Percentiles rank a stretch among this genome's conserved stretches.
phyloP scores from a whole-genome alignment of 2,113 vertebrate genomes.

The Scartelaos histophorus region DNA sequence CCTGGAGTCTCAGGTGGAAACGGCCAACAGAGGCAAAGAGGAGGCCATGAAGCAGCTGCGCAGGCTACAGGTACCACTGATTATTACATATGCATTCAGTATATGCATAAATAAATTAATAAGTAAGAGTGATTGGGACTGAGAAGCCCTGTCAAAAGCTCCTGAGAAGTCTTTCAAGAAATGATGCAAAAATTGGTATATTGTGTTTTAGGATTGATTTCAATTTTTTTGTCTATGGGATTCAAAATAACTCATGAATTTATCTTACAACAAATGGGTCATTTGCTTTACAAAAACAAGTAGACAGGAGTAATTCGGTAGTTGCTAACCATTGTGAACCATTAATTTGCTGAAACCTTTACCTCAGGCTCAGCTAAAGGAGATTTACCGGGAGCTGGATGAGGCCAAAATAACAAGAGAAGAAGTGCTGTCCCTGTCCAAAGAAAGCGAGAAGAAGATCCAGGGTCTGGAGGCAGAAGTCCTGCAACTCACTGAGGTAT shows the following conservation, averaged over 20 bases:
- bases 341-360: not conserved
- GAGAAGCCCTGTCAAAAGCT: not conserved
- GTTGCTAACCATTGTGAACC: not conserved
- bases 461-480: conserved; percentile 87
- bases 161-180: too few relatives aligned
- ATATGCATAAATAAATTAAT: too few relatives aligned
- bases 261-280: not conserved
- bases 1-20: conserved; percentile 77
- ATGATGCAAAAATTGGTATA: not conserved
- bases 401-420: conserved; percentile 81
- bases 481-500: conserved; percentile 85
- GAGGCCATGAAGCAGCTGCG: conserved; percentile 84
- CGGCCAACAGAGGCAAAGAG: conserved; percentile 80
- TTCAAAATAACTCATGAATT: too few relatives aligned
- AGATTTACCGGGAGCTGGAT: conserved; percentile 85
- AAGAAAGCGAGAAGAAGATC: conserved; percentile 87
- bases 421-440: conserved; percentile 79
- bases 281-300: too few relatives aligned
- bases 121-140: not conserved
- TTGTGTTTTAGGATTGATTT: too few relatives aligned
- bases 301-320: too few relatives aligned
- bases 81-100: fast-evolving
- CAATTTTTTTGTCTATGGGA: too few relatives aligned
- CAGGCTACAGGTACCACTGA: conserved; percentile 81
- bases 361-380: conserved; percentile 85